Conservation (phyloP, 1,140 invertebrate species). For the Gyrodactylus bullatarudis region DNA sequence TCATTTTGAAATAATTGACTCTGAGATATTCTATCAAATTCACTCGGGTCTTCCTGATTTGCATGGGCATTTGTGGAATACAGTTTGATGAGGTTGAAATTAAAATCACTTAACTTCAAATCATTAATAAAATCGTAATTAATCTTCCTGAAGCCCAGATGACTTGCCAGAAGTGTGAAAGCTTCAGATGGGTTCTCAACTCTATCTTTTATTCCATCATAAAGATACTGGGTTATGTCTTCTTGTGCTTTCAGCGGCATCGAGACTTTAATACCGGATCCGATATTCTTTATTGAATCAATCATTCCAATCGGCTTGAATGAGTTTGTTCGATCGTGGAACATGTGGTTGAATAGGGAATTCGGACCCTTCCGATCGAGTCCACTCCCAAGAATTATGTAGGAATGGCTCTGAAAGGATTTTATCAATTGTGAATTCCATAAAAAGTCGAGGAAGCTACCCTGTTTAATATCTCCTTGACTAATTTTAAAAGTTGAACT, state of each 20-base stretch:
- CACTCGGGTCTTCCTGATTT: not conserved
- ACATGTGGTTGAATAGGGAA: not conserved
- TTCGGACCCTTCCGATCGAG: not conserved
- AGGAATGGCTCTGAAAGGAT: not conserved
- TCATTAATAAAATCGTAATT: not conserved
- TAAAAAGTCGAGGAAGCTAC: not conserved
- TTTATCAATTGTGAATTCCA: not conserved
- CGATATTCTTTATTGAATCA: not conserved
- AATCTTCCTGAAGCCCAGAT: not conserved
- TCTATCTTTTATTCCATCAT: too few relatives aligned
- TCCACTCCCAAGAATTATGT: not conserved
- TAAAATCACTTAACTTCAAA: not conserved
- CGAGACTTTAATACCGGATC: not conserved
- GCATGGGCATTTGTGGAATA: not conserved
- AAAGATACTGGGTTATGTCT: not conserved
- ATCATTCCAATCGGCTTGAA: not conserved
- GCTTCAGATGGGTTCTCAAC: too few relatives aligned
- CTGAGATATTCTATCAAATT: not conserved
- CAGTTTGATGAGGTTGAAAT: not conserved
- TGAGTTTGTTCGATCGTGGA: not conserved
- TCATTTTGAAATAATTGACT: not conserved
- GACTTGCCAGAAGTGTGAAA: too few relatives aligned
- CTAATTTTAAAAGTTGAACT: not conserved
- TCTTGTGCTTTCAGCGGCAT: not conserved
- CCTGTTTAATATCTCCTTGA: not conserved